Evolutionary conservation across 1,140 invertebrate species (phyloP).

Genomic region (Dreissena rostriformis): DNA sequence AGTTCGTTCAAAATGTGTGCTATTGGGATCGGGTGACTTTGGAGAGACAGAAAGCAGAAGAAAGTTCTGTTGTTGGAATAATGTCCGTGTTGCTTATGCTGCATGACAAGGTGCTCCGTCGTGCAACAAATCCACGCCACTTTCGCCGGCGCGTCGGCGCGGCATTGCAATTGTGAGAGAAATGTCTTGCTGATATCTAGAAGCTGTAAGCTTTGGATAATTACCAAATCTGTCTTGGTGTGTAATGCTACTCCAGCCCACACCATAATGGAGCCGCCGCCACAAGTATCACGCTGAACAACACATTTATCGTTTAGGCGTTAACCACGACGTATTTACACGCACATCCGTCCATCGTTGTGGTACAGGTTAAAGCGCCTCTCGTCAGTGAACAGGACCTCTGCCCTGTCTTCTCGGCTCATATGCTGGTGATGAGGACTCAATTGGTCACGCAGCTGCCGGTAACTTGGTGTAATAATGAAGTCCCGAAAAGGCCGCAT

Average conservation of each 20-base stretch:
- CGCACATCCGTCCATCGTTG: slow-evolving; percentile 17
- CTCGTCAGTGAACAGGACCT: not conserved
- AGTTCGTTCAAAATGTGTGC: no score
- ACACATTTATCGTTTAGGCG: slow-evolving; percentile 21
- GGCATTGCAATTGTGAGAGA: not conserved
- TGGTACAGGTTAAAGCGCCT: not conserved
- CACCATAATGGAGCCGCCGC: slow-evolving; percentile 32
- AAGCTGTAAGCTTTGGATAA: not conserved
- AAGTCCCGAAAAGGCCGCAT: slow-evolving; percentile 17
- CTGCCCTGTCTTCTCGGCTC: not conserved
- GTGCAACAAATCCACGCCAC: not conserved
- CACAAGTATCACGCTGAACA: not conserved
- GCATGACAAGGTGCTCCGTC: not conserved
- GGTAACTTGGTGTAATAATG: slow-evolving; percentile 21
- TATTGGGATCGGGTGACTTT: no score
- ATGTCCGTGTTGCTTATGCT: no score
- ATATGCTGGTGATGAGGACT: slow-evolving; percentile 16
- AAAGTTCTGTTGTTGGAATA: no score
- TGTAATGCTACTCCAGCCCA: slow-evolving; percentile 21
- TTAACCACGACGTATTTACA: slow-evolving; percentile 34
- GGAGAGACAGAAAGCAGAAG: no score
- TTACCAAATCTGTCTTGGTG: not conserved
- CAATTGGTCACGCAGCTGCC: slow-evolving; percentile 8
- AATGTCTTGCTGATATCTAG: slow-evolving; percentile 1
- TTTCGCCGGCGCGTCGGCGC: not conserved